A percentile compares a stretch with the other conserved stretches of the same genome.
Conservation (phyloP, 2,113 vertebrate genomes). For the Cacatua alba region DNA sequence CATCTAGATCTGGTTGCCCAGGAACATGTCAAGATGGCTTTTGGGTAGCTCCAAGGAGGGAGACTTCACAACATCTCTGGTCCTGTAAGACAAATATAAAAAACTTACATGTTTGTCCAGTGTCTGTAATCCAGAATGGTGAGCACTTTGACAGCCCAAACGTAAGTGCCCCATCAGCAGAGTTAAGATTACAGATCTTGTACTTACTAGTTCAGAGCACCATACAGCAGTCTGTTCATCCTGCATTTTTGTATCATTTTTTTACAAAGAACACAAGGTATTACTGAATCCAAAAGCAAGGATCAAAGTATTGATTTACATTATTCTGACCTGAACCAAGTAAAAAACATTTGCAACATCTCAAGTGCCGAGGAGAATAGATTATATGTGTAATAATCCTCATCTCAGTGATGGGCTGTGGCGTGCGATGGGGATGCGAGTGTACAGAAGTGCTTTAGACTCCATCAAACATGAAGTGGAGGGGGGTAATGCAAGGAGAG, state of each 20-base stretch:
- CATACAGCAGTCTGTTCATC: not conserved
- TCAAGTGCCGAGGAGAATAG: not conserved
- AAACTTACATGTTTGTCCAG: not conserved
- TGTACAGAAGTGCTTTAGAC: not conserved
- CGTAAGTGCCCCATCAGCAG: not conserved
- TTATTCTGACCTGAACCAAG: not conserved
- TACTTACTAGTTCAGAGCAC: not conserved
- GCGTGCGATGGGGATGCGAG: fast-evolving
- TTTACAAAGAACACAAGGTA: fast-evolving
- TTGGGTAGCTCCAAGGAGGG: not conserved
- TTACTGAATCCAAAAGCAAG: not conserved
- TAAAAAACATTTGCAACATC: not conserved
- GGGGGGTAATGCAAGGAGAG: not conserved
- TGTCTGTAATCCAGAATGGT: not conserved
- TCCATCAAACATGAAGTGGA: not conserved
- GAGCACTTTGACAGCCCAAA: not conserved
- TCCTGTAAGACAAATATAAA: not conserved
- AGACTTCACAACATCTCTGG: not conserved
- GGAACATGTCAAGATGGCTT: not conserved
- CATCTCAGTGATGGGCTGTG: fast-evolving
- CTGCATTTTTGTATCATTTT: fast-evolving
- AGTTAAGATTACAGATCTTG: not conserved
- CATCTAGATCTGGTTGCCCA: not conserved
- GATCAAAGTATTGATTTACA: not conserved
- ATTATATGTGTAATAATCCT: too few relatives aligned